Evolutionary conservation across 1,140 invertebrate genomes (phyloP).

Genomic region (Sinella curviseta): DNA sequence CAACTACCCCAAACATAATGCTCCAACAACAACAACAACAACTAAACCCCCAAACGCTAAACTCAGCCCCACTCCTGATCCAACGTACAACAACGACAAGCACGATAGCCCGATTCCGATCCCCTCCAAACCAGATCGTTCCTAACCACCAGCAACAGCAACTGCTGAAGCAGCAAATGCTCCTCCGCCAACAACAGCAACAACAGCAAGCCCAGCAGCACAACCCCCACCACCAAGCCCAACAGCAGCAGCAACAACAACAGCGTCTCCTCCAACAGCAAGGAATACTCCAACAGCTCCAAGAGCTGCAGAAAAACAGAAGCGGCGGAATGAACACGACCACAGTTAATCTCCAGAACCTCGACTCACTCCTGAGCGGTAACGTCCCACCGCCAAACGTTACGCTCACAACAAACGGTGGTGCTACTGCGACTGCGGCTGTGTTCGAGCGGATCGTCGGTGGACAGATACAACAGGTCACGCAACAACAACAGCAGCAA

Average conservation of each 20-base stretch:
- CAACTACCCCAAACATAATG: conserved; percentile 57
- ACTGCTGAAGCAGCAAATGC: conserved; percentile 50
- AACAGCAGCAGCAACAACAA: conserved; percentile 25
- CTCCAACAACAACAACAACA: conserved; percentile 50
- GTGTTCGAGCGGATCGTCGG: not conserved
- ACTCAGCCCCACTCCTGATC: conserved; percentile 52
- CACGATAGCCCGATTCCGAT: not conserved
- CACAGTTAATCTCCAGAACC: conserved; percentile 17
- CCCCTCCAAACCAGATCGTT: not conserved
- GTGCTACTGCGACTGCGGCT: not conserved
- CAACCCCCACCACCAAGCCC: conserved; percentile 1
- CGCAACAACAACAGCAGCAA: conserved; percentile 34
- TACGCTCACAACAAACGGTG: conserved; percentile 23
- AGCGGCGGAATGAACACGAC: not conserved
- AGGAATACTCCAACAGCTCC: not conserved
- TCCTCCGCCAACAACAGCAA: conserved; percentile 64
- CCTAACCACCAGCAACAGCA: conserved; percentile 28
- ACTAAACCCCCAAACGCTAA: conserved; percentile 63
- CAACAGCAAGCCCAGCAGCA: conserved; percentile 58
- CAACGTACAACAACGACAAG: not conserved
- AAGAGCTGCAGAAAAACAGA: conserved; percentile 6
- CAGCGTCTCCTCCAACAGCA: not conserved
- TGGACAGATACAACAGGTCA: conserved; percentile 19
- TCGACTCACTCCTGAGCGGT: conserved; percentile 26
- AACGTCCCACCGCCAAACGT: conserved; percentile 15